Base-by-base conservation (phyloP, 2,888 invertebrate genomes). In the Caenorhabditis sp. region DNA sequence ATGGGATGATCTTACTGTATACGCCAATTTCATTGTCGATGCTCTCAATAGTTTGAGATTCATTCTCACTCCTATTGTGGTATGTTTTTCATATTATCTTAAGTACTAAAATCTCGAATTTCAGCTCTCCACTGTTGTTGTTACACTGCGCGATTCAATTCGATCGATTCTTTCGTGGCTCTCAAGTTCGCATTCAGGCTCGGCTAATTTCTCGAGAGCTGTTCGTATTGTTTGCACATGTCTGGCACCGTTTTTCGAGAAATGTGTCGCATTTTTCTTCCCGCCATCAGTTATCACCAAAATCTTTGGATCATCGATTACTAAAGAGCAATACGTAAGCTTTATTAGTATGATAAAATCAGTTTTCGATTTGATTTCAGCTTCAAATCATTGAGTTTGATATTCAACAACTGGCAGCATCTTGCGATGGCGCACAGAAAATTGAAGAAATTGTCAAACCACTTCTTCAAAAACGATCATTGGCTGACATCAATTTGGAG, bases 1-100 rank as follows among this genome's bases (percentile, higher is more conserved):
- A 38, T 87, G 87, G 86, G 87, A 87, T 67, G 87, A 87, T 53
- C 62, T 87, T 20, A 82, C 83, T 53, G 78, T 84, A 23, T 87
- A 84, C 62, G 81, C 84, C 8, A 87, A 87, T 63, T 70, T 65
- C 10, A 59, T 87, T 5, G 76, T 87, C 26, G 82, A 82, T 17
- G 78, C 84, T 26, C 62, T 87, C 25, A 87, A 87, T 52, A 78
- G 76, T 17, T 62, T 87, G 36, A 68, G 85, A n/a, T 84, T 85
- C 53, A 76, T 82, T 17, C 65, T 85, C 20, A 82, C 82, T 0
- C 82, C 83, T 7, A 70, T 79, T 49, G 56, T 83, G 66, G 85
- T 85, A 52, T 36, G 76, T 36, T 8, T 52, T 56, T 31, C 5
- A 4, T 10, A 10, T 31, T 10, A 31, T 31, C 10, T 31, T 31